Evolutionary conservation across 92 coral and sea anemone species (phyloP), one percentile per base, ranked within the genome.

Genomic region (Virgularia gustaviana): DNA sequence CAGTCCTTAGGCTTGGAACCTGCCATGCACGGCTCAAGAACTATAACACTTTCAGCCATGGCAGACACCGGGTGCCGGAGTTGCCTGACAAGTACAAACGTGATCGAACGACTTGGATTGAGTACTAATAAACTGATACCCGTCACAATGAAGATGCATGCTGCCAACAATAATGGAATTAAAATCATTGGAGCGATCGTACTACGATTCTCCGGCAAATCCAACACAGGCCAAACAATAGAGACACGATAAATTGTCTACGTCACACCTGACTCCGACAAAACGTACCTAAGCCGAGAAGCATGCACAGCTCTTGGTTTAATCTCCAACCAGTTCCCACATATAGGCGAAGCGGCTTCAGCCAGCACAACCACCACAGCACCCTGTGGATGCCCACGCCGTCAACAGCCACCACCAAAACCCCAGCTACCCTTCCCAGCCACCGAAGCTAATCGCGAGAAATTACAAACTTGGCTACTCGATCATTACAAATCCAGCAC

Each of bases 81-180:
- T 37, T 65, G 72, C 62, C 73, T 75, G 2, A 84, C 84, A 20
- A 52, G 88, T 79, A 74, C 74, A 63, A 72, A 57, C 13, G 64
- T 79, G 4, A 45, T 84, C 39, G 59, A 71, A 12, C 80, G 78
- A 63, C 54, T 84, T 28, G 81, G 85, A 61, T 55, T 79, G 32
- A 1, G 33, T 25, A 49, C 73, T 49, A 59, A 60, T 0, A 79
- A 84, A 49, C 78, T 84, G 41, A 73, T 84, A 51, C 88, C 88
- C 8, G 88, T 84, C 36, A 72, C 63, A 36, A 70, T 76, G 71
- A 57, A 59, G 38, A 85, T 85, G 83, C 89, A 81, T 62, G 83
- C 86, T 31, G 89, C 81, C 25, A 85, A 81, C 85, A 86, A 86
- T 45, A 58, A 74, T 13, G 87, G 85, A 57, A 86, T 82, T 65